Evolutionary conservation across 2,797 vertebrate species (phyloP), one percentile per base, ranked within the genome.

Genomic region (Sebastes reedi): DNA sequence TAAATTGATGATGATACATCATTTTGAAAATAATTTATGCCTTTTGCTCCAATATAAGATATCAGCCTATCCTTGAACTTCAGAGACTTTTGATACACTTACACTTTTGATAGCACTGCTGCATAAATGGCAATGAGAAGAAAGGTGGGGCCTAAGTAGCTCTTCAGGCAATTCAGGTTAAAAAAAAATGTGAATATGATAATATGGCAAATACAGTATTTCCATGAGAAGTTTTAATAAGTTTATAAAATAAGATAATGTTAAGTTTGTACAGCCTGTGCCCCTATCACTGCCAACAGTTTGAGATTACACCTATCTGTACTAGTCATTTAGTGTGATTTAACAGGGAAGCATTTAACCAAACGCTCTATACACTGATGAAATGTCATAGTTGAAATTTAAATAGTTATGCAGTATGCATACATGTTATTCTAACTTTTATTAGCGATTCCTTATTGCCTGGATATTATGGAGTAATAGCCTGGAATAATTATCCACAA

Each of bases 21-120:
- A 77, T 70, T 78, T 72, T 69, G 42, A 82, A 61, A 50, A n/a
- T 71, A 73, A 55, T 24, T 29, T 27, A 20, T 76, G 25, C 2
- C 14, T 56, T 67, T 29, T 65, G 24, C 56, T 56, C 3, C 69
- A 58, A 64, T 75, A 34, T 61, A 61, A 27, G 14, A 69, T 68
- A 60, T 58, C 20, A 55, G 13, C n/a, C 1, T 25, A 36, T n/a
- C 30, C 55, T 62, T 79, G 32, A 77, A 65, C 70, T 71, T 50
- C 5, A 80, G 20, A 74, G 73, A 71, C 24, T n/a, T 64, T 46
- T 62, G 13, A 69, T 42, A 75, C 3, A 67, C 16, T 13, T 12
- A 36, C 16, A 27, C 25, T 1, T 75, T 66, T 79, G 58, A 77
- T 14, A 69, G 24, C 10, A 54, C 2, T 16, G 1, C 30, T 62